phyloP scores from a whole-genome alignment of 2,888 invertebrate species.

The Onchidella celtica region DNA sequence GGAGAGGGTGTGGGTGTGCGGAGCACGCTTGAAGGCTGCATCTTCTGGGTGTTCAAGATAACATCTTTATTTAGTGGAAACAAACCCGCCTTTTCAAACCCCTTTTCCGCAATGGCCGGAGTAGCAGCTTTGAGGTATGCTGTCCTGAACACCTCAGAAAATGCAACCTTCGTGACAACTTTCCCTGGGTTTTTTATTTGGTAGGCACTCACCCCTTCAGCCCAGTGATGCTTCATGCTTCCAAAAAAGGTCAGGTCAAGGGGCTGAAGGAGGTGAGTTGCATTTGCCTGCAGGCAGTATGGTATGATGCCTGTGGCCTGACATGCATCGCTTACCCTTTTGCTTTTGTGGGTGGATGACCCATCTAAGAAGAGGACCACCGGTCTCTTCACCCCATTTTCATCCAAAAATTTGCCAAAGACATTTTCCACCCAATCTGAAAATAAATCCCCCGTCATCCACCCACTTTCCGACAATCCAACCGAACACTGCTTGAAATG shows the following conservation, averaged over 20 bases:
- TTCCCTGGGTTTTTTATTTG: not conserved
- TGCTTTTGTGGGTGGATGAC: too few relatives aligned
- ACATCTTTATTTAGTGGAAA: not conserved
- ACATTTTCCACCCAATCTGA: too few relatives aligned
- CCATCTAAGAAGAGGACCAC: too few relatives aligned
- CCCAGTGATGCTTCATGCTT: conserved; percentile 16
- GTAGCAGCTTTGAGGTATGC: not conserved
- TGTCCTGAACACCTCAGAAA: conserved; percentile 2
- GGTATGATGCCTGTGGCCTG: not conserved
- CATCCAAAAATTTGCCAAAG: too few relatives aligned
- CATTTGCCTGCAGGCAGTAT: conserved; percentile 5
- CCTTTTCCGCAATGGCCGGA: not conserved
- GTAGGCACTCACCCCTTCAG: not conserved
- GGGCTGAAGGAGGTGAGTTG: conserved; percentile 3
- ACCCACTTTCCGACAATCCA: too few relatives aligned
- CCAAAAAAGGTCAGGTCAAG: conserved; percentile 8
- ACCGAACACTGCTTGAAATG: too few relatives aligned
- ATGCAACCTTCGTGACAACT: not conserved
- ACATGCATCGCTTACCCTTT: not conserved
- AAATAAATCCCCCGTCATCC: too few relatives aligned
- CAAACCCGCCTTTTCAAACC: not conserved
- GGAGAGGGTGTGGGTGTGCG: not conserved
- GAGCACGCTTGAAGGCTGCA: not conserved
- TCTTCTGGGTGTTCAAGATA: not conserved
- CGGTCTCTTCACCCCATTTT: too few relatives aligned